These are phyloP conservation scores for Romanogobio albipinnatus DNA, from an alignment of 2,113 vertebrate species.

Conservation along the genomic window DNA sequence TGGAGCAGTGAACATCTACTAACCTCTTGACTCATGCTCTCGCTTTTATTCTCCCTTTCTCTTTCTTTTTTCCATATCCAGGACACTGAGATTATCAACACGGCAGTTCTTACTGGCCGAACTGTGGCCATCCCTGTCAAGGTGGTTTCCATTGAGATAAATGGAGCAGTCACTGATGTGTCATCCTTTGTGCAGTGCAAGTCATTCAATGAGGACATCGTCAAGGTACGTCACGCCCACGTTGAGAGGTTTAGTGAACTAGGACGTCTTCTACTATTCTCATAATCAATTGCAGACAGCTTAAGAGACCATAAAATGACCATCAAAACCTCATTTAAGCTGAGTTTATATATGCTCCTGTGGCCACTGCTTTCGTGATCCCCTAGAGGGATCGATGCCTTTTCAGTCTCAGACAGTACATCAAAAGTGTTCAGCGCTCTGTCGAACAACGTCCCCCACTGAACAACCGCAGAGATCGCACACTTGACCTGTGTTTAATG, in stretches of 20 bases:
- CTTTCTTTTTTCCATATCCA: conserved; percentile 53
- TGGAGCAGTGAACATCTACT: background rate
- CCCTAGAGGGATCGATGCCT: conserved; percentile 58
- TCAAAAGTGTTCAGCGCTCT: conserved; percentile 44
- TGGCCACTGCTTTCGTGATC: conserved; percentile 56
- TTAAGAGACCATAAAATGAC: conserved; percentile 51
- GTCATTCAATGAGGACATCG: conserved; percentile 94
- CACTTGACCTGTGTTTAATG: conserved; percentile 5
- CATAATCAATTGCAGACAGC: background rate
- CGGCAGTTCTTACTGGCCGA: conserved; percentile 91
- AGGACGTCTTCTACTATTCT: background rate
- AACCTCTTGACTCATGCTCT: conserved; percentile 7
- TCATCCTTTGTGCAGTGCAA: conserved; percentile 89
- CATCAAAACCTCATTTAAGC: conserved; percentile 59
- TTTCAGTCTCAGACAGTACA: conserved; percentile 45
- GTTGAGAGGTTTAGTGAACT: background rate
- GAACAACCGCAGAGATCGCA: background rate
- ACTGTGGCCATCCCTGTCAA: conserved; percentile 96
- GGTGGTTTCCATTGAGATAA: conserved; percentile 95
- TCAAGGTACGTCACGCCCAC: conserved; percentile 82
- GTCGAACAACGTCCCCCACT: background rate
- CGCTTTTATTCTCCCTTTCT: background rate
- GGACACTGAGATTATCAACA: conserved; percentile 99
- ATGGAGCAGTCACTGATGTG: conserved; percentile 84
- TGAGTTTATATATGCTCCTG: conserved; percentile 31